phyloP scores from a whole-genome alignment of 2,797 vertebrate species.

The Carapus acus region DNA sequence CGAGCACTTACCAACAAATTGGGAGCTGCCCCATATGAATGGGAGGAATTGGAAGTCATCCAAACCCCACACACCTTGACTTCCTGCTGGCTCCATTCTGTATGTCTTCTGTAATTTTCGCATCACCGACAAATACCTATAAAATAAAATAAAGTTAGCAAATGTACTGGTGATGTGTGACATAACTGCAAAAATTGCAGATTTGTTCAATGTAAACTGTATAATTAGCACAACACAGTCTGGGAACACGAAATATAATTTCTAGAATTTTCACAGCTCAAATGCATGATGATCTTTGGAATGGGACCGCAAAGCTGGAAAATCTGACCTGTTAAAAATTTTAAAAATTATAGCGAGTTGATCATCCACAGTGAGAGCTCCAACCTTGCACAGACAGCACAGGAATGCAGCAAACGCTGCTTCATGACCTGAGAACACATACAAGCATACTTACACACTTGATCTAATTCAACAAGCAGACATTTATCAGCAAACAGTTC shows the following conservation, averaged over 20 bases:
- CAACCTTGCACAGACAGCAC: constrained; percentile 93
- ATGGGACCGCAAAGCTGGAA: too few species aligned
- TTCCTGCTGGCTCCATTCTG: constrained; percentile 97
- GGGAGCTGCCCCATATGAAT: constrained; percentile 96
- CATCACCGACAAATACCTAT: constrained; percentile 90
- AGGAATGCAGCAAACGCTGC: constrained; percentile 95
- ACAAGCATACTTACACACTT: not conserved
- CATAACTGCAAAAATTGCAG: too few species aligned
- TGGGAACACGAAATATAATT: too few species aligned
- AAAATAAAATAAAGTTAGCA: not conserved
- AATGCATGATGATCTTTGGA: too few species aligned
- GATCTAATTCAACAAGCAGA: too few species aligned
- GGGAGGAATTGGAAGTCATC: constrained; percentile 98
- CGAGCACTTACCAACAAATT: constrained; percentile 82
- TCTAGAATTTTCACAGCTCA: too few species aligned
- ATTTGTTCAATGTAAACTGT: too few species aligned
- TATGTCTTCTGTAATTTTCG: constrained; percentile 92
- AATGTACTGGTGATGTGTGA: too few species aligned
- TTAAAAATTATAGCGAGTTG: constrained; percentile 91
- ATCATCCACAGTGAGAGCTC: constrained; percentile 84
- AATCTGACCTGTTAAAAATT: constrained; percentile 68
- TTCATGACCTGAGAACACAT: constrained; percentile 79
- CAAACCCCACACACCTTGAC: constrained; percentile 96
- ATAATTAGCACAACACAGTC: too few species aligned
- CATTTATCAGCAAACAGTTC: too few species aligned